Evolutionary conservation across 2,113 vertebrate species (phyloP).

Genomic region (Sebastes schlegelii): DNA sequence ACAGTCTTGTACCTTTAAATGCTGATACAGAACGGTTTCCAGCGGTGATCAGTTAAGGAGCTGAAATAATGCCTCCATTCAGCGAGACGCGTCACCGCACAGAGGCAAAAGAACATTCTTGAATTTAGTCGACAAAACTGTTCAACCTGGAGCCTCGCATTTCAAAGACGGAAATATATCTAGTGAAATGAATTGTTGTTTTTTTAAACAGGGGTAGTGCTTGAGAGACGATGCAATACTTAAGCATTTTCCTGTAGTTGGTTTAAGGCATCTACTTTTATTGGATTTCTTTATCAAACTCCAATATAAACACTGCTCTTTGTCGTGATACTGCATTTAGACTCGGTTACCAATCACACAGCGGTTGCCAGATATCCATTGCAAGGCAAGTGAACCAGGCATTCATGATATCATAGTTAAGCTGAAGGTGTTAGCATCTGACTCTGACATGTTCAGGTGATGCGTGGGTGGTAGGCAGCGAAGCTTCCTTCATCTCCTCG

Average conservation of each 20-base stretch:
- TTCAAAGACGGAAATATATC: slow-evolving; percentile 77
- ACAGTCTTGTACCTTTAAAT: slow-evolving; percentile 81
- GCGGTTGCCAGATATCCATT: slow-evolving; percentile 53
- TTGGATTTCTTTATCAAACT: slow-evolving; percentile 25
- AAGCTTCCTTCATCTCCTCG: slow-evolving; percentile 74
- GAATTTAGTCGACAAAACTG: slow-evolving; percentile 67
- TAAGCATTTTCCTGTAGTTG: slow-evolving; percentile 33
- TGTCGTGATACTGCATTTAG: slow-evolving; percentile 33
- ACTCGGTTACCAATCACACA: slow-evolving; percentile 37
- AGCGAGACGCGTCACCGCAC: slow-evolving; percentile 48
- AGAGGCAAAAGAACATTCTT: slow-evolving; percentile 59
- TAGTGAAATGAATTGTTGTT: slow-evolving; percentile 60
- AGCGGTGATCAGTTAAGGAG: slow-evolving; percentile 78
- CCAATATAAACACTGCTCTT: slow-evolving; percentile 16
- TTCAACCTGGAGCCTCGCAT: slow-evolving; percentile 63
- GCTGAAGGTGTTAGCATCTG: slow-evolving; percentile 68
- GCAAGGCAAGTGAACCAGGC: slow-evolving; percentile 59
- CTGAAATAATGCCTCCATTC: slow-evolving; percentile 76
- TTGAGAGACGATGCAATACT: slow-evolving; percentile 68
- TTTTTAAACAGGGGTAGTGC: slow-evolving; percentile 58
- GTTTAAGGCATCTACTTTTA: neutral
- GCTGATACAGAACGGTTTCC: slow-evolving; percentile 76
- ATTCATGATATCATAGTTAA: slow-evolving; percentile 74
- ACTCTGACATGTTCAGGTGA: slow-evolving; percentile 64
- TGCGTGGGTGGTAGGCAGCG: slow-evolving; percentile 69